Conservation (phyloP, 2,113 vertebrate genomes). For the Nerophis ophidion region DNA sequence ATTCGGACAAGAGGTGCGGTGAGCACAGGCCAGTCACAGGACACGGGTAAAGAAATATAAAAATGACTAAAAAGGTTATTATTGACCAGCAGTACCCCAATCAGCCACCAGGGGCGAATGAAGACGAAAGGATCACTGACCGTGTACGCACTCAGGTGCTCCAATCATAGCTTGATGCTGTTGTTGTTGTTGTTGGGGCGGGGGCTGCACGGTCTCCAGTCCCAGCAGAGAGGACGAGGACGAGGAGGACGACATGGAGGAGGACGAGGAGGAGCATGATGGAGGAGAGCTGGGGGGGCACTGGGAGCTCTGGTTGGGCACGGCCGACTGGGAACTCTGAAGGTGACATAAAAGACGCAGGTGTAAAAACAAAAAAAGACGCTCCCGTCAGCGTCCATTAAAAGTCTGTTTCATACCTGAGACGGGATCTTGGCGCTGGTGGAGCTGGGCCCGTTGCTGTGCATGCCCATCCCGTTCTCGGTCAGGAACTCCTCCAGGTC, state of each 20-base stretch:
- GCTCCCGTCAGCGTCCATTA: neutral
- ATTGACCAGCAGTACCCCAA: too few relatives aligned
- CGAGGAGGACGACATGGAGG: constrained; percentile 73
- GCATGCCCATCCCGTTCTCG: constrained; percentile 77
- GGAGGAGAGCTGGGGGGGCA: constrained; percentile 69
- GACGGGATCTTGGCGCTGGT: constrained; percentile 72
- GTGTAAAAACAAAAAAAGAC: too few relatives aligned
- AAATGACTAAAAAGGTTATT: too few relatives aligned
- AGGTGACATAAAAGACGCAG: neutral
- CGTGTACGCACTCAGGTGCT: constrained; percentile 68
- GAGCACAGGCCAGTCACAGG: too few relatives aligned
- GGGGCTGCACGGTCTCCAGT: constrained; percentile 66
- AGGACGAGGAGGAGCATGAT: constrained; percentile 69
- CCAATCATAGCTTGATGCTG: constrained; percentile 65
- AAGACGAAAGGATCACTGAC: constrained; percentile 49
- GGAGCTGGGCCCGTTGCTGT: constrained; percentile 62
- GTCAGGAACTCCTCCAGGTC: constrained; percentile 79
- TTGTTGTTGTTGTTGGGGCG: constrained; percentile 35
- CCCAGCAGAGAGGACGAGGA: constrained; percentile 73
- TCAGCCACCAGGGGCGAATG: too few relatives aligned
- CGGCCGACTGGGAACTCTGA: constrained; percentile 71
- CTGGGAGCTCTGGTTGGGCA: constrained; percentile 77
- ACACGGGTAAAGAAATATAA: too few relatives aligned
- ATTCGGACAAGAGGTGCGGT: too few relatives aligned
- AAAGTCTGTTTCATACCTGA: constrained; percentile 31